Percentiles rank a stretch among this genome's conserved stretches.
phyloP scores from a whole-genome alignment of 2,888 invertebrate species.

The Aricia artaxerxes region DNA sequence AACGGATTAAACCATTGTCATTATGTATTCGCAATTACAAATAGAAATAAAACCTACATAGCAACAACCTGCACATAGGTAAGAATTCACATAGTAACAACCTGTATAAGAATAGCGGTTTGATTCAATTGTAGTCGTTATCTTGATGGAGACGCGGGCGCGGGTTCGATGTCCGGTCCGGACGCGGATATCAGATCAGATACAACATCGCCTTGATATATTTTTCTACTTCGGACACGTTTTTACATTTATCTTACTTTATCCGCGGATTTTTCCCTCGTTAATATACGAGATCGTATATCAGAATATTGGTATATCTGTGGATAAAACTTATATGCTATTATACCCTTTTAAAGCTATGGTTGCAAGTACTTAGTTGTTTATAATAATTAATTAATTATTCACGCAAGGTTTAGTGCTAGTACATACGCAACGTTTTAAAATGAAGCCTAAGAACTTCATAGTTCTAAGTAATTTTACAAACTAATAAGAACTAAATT shows the following conservation, averaged over 20 bases:
- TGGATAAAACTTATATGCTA: neutral
- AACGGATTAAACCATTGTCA: no score
- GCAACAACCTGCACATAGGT: neutral
- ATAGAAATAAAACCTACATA: neutral
- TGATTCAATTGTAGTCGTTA: conserved; percentile 64
- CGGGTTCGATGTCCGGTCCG: conserved; percentile 58
- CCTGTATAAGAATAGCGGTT: conserved; percentile 37
- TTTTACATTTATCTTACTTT: conserved; percentile 31
- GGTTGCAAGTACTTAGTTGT: neutral
- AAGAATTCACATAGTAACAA: conserved; percentile 7
- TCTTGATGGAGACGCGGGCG: conserved; percentile 55
- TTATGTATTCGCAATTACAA: neutral
- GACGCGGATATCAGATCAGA: conserved; percentile 44
- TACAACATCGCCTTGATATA: conserved; percentile 38
- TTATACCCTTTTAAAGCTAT: neutral
- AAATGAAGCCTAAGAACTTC: no score
- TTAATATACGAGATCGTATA: conserved; percentile 1
- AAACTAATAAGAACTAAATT: no score
- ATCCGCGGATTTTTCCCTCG: conserved; percentile 30
- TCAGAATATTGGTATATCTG: conserved; percentile 11
- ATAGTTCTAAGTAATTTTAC: no score
- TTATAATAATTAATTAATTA: no score
- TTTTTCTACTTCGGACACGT: conserved; percentile 31
- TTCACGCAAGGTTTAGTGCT: no score
- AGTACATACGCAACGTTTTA: no score